Conservation (phyloP, 2,113 vertebrate genomes). For the Tragulus kanchil region DNA sequence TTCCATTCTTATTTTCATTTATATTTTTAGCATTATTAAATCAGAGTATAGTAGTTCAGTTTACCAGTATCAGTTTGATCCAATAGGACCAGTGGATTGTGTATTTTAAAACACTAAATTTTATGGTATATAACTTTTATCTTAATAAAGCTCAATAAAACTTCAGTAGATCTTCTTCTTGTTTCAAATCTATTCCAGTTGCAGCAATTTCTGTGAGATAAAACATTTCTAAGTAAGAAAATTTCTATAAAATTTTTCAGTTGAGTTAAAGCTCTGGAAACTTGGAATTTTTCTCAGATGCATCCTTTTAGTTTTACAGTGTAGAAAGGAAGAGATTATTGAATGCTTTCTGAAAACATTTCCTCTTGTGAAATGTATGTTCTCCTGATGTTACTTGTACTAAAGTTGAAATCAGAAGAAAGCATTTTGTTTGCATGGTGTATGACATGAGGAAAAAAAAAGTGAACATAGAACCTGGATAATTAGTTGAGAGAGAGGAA, state of each 20-base stretch:
- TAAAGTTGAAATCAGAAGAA: neutral
- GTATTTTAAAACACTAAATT: neutral
- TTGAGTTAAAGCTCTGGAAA: neutral
- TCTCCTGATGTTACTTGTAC: neutral
- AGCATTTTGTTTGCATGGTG: neutral
- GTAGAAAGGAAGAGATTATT: neutral
- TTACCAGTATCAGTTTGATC: neutral
- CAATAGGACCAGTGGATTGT: neutral
- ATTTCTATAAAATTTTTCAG: neutral
- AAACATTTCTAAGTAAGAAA: slow-evolving; percentile 15
- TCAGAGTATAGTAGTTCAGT: neutral
- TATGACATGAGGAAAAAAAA: too few relatives aligned
- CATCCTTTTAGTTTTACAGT: neutral
- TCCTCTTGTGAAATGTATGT: neutral
- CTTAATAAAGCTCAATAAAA: neutral
- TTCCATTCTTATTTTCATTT: neutral
- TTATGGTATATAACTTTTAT: neutral
- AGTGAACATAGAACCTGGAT: neutral
- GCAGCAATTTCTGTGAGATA: neutral
- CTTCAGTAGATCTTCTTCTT: neutral
- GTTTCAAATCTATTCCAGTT: neutral
- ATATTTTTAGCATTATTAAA: slow-evolving; percentile 17
- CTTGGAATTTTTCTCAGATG: neutral
- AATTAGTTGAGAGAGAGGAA: neutral
- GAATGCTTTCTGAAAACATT: neutral